A percentile compares a stretch with the other conserved stretches of the same genome.
Conservation (phyloP, 2,888 invertebrate species). For the Lampropteryx suffumata region DNA sequence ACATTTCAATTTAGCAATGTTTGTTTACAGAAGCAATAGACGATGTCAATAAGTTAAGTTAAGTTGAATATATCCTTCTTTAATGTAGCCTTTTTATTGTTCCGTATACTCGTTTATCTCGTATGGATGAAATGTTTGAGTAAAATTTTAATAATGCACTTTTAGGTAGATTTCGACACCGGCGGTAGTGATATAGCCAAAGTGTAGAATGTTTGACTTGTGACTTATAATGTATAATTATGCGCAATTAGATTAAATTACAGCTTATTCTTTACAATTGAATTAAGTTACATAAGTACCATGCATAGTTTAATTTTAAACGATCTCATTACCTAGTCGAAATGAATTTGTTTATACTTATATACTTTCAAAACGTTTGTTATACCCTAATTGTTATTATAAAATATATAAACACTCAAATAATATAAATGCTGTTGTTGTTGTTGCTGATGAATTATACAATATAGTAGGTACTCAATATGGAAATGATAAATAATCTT, state of each 20-base stretch:
- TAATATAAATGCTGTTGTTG: conserved; percentile 80
- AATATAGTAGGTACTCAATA: conserved; percentile 64
- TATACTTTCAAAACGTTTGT: conserved; percentile 61
- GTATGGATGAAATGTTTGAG: conserved; percentile 35
- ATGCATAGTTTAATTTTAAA: conserved; percentile 25
- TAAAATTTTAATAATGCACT: conserved; percentile 54
- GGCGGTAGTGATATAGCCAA: conserved; percentile 27
- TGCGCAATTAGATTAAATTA: conserved; percentile 49
- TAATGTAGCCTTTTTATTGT: conserved; percentile 43
- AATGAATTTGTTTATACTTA: conserved; percentile 36
- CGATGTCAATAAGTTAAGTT: conserved; percentile 23
- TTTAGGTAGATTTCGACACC: conserved; percentile 53
- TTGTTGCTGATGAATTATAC: conserved; percentile 81
- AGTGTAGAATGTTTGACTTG: conserved; percentile 35
- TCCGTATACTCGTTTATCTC: conserved; percentile 14
- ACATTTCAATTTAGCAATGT: conserved; percentile 34
- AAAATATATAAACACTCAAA: conserved; percentile 60
- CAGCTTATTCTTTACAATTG: conserved; percentile 22
- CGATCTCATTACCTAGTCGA: conserved; percentile 19
- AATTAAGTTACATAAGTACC: conserved; percentile 37
- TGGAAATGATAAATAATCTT: conserved; percentile 56
- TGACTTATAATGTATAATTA: conserved; percentile 38
- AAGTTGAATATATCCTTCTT: conserved; percentile 34
- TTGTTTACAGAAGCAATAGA: conserved; percentile 43
- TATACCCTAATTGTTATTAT: conserved; percentile 56